These are phyloP conservation scores for Stichopus horrens DNA, from an alignment of 53 echinoderm and acorn worm genomes.

Conservation along the genomic window DNA sequence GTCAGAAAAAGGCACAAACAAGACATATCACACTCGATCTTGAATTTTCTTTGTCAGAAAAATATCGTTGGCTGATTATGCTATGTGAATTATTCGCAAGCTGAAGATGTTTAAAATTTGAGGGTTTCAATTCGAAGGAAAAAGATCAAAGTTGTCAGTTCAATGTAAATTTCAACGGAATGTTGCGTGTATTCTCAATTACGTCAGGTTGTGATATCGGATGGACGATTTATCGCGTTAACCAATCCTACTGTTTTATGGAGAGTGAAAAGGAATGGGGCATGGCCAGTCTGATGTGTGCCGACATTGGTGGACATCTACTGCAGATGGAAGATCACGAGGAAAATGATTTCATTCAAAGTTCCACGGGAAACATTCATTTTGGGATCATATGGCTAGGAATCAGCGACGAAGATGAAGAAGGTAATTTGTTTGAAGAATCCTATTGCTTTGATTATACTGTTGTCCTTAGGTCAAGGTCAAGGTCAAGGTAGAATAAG, in stretches of 20 bases:
- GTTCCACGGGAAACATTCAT: background rate
- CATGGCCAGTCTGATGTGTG: background rate
- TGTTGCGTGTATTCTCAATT: background rate
- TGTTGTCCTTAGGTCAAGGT: too few species aligned
- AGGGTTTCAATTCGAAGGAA: too few species aligned
- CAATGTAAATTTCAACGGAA: too few species aligned
- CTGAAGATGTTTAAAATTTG: too few species aligned
- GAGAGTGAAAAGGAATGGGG: background rate
- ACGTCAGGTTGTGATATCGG: background rate
- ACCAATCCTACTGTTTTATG: conserved; percentile 14
- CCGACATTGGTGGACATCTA: background rate
- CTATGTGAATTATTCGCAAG: too few species aligned
- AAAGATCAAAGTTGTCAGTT: too few species aligned
- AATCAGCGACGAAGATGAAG: conserved; percentile 16
- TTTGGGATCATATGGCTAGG: conserved; percentile 8
- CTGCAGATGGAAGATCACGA: background rate
- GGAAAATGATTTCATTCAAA: background rate
- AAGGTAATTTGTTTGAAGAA: background rate
- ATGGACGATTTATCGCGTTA: background rate
- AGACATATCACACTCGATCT: too few species aligned
- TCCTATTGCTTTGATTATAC: too few species aligned
- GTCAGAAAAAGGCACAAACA: too few species aligned
- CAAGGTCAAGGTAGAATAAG: too few species aligned
- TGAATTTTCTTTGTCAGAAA: too few species aligned
- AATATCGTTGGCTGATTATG: too few species aligned